Conservation (phyloP, 2,888 invertebrate genomes). For the Globia sparganii region DNA sequence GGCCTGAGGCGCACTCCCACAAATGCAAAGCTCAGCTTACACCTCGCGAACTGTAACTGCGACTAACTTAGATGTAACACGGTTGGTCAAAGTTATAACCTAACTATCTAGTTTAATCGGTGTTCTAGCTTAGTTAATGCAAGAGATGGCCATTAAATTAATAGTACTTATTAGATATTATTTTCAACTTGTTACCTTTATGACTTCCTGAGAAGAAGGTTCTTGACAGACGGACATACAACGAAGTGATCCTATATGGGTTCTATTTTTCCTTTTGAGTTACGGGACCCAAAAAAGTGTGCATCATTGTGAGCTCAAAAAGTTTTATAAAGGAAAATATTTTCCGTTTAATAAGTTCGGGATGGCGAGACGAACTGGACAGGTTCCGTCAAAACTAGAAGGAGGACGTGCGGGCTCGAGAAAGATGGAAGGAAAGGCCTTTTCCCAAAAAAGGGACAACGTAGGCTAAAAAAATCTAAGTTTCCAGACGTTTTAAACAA, state of each 20-base stretch:
- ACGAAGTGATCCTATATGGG: background rate
- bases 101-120: background rate
- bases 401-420: too few species aligned
- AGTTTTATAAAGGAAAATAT: background rate
- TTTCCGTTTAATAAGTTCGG: too few species aligned
- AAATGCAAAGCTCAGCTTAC: too few species aligned
- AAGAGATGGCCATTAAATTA: background rate
- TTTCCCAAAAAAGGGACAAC: too few species aligned
- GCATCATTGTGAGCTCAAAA: background rate
- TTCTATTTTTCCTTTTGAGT: background rate
- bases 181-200: background rate
- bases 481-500: background rate
- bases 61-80: background rate
- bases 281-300: background rate
- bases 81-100: background rate
- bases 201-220: background rate
- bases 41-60: too few species aligned
- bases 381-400: too few species aligned
- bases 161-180: background rate
- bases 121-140: background rate
- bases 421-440: too few species aligned
- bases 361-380: too few species aligned
- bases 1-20: too few species aligned
- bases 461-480: too few species aligned
- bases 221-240: background rate